A percentile compares a stretch with the other conserved stretches of the same genome.
phyloP scores from a whole-genome alignment of 37 sponge, comb jelly and placozoan genomes.

The Tethya wilhelma region DNA sequence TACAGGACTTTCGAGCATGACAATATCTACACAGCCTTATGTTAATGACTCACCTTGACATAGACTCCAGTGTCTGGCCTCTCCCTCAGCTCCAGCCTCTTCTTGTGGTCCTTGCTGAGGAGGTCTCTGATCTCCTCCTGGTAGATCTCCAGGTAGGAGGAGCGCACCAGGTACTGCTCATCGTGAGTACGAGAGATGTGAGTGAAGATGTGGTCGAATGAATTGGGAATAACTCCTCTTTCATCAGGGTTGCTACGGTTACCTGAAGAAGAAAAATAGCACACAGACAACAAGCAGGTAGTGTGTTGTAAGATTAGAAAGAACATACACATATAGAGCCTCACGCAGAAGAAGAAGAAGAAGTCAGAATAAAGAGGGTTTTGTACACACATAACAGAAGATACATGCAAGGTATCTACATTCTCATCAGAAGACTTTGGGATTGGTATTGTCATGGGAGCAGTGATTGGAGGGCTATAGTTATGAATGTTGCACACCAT shows the following conservation, averaged over 20 bases:
- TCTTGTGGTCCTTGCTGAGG: conserved; percentile 93
- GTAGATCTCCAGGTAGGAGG: conserved; percentile 99
- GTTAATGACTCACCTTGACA: conserved; percentile 83
- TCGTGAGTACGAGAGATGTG: conserved; percentile 87
- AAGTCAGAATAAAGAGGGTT: no score
- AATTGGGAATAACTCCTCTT: conserved; percentile 95
- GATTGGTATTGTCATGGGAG: no score
- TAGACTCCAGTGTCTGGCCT: conserved; percentile 94
- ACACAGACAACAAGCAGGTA: neutral
- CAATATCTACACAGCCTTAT: neutral
- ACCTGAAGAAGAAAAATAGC: conserved; percentile 28
- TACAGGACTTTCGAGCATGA: neutral
- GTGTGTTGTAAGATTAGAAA: neutral
- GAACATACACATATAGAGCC: no score
- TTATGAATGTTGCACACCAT: no score
- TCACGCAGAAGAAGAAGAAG: no score
- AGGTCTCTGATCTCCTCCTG: conserved; percentile 97
- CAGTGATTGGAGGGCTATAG: no score
- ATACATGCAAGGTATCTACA: no score
- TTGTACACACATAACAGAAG: no score
- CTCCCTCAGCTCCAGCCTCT: conserved; percentile 89
- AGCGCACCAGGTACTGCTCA: conserved; percentile 93
- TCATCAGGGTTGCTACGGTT: conserved; percentile 59
- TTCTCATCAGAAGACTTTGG: no score
- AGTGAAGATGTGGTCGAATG: conserved; percentile 94